Conservation (phyloP, 2,888 invertebrate genomes). For the Trimorus sp. region DNA sequence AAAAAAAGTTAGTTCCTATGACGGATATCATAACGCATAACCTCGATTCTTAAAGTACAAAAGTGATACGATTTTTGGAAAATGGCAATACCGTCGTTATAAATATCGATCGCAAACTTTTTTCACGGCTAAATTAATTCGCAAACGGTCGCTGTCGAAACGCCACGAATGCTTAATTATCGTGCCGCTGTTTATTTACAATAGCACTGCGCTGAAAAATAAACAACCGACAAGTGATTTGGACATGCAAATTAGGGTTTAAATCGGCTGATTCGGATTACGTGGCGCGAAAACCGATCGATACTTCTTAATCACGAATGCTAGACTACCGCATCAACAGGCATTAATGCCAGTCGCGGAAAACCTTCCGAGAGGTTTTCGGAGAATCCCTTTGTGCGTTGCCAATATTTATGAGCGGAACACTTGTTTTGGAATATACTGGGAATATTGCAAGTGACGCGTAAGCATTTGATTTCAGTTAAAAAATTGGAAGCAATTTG, state of each 20-base stretch:
- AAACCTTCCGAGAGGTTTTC: slow-evolving; percentile 32
- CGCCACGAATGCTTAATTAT: slow-evolving; percentile 16
- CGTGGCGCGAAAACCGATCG: slow-evolving; percentile 43
- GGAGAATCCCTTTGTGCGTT: slow-evolving; percentile 26
- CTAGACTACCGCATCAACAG: slow-evolving; percentile 26
- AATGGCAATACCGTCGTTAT: too few species aligned
- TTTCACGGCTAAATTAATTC: too few species aligned
- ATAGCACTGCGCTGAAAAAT: slow-evolving; percentile 17
- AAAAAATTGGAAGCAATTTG: background rate
- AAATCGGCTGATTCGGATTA: slow-evolving; percentile 48
- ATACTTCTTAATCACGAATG: slow-evolving; percentile 55
- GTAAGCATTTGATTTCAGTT: background rate
- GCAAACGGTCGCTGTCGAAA: too few species aligned
- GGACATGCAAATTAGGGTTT: slow-evolving; percentile 50
- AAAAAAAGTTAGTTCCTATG: too few species aligned
- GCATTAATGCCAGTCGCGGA: slow-evolving; percentile 42
- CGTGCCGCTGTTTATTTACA: slow-evolving; percentile 16
- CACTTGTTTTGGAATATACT: slow-evolving; percentile 30
- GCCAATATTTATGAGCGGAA: slow-evolving; percentile 37
- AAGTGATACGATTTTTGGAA: too few species aligned
- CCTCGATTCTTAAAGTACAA: too few species aligned
- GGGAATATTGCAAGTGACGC: slow-evolving; percentile 11
- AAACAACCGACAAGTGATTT: slow-evolving; percentile 35
- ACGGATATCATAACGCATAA: too few species aligned
- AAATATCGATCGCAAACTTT: too few species aligned